Base-by-base conservation (phyloP, 2,797 vertebrate genomes). In the Buceros bicornis region DNA sequence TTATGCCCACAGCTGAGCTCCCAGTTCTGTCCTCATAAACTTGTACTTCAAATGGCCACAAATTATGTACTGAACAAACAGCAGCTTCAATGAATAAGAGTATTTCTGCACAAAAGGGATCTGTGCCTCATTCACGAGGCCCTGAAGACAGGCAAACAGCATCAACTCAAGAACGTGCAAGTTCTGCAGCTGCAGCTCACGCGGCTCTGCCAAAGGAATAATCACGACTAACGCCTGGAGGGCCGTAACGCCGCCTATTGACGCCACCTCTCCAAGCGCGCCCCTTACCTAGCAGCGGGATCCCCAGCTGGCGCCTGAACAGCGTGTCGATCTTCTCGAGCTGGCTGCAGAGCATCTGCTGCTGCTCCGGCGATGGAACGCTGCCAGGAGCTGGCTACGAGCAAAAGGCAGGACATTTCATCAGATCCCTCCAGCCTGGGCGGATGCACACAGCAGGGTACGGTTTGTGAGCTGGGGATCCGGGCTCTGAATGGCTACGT, bases 291-390 rank as follows among this genome's bases (percentile, higher is more conserved):
- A 99, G 98, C 87, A 99, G 98, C 0, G 99, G 99, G 85, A 99
- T 87, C 31, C 99, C 98, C 98, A 99, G 96, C 98, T 99, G 99
- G 91, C 99, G 99, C 82, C 98, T 98, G 97, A 99, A 99, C 56
- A 99, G 98, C 3, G 97, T 98, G 95, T 99, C 99, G 90, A 99
- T 99, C 95, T 98, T 99, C 95, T 99, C 98, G 3, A 99, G 98
- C 97, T 99, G 99, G 86, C 96, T 89, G 86, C 98, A 98, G 93
- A 99, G 96, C 98, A 98, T 98, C 98, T 99, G 98, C 98, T 99
- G 99, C 97, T 99, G 98, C 96, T 99, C 99, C 1, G 80, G 97
- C 67, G 98, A 98, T 61, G 98, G 98, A 97, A 99, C 96, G 31
- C 97, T 98, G 97, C 98, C 99, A 95, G 99, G 98, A 73, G 98